phyloP scores from a whole-genome alignment of 1,140 invertebrate genomes.

The Notospermus geniculatus region DNA sequence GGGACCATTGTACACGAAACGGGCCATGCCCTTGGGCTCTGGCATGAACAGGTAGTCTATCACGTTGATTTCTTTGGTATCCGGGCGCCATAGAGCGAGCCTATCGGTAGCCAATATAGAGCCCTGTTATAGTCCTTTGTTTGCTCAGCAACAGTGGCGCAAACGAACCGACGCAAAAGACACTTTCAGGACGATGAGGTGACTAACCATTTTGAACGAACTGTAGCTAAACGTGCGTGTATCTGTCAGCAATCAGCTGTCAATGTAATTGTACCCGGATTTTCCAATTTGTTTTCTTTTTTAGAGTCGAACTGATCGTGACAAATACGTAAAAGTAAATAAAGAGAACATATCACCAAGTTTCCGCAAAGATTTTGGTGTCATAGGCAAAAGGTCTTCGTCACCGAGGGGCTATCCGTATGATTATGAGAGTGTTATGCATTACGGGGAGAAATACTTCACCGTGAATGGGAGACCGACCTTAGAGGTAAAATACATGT shows the following conservation, averaged over 20 bases:
- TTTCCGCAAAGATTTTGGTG: constrained; percentile 31
- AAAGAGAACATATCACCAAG: constrained; percentile 30
- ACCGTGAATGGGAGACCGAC: constrained; percentile 68
- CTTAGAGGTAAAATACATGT: constrained; percentile 37
- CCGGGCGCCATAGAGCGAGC: no score
- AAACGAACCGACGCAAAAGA: no score
- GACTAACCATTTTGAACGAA: no score
- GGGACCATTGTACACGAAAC: constrained; percentile 22
- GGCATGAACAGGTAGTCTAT: constrained; percentile 27
- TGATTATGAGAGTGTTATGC: constrained; percentile 81
- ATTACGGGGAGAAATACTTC: constrained; percentile 76
- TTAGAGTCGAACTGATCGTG: constrained; percentile 35
- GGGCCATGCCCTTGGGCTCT: constrained; percentile 19
- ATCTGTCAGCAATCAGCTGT: no score
- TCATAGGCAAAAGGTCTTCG: constrained; percentile 19
- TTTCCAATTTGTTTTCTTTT: constrained; percentile 7
- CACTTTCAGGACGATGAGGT: no score
- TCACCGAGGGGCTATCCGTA: constrained; percentile 57
- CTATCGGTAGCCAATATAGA: no score
- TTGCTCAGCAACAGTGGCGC: no score
- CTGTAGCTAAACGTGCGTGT: no score
- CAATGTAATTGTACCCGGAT: no score
- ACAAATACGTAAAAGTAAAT: constrained; percentile 34
- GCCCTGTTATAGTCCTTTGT: no score
- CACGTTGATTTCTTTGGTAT: no score